Evolutionary conservation across 2,113 vertebrate genomes (phyloP), one percentile per base, ranked within the genome.

Genomic region (Tragelaphus buxtoni): DNA sequence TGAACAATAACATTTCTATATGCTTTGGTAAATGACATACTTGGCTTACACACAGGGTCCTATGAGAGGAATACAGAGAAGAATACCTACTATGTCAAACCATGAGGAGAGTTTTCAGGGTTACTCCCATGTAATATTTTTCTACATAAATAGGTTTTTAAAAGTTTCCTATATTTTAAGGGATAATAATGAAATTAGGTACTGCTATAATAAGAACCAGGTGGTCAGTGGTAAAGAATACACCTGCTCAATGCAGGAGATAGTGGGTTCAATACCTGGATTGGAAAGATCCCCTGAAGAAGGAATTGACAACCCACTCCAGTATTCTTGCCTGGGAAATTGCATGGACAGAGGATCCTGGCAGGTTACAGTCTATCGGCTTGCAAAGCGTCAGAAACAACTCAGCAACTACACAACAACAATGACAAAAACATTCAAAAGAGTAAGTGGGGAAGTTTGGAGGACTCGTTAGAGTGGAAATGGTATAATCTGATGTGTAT

Each of bases 401-500:
- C n/a, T 35, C n/a, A 69, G n/a, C n/a, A 35, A 69, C 63, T 69
- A 69, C n/a, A 69, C n/a, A 22, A 69, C 30, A 32, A 51, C 63
- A 20, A 58, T 30, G 14, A 9, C 10, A 69, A 77, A 91, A 88
- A 17, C 20, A 69, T 47, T 72, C 17, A 49, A 20, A 56, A 11
- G 18, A 35, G 77, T 56, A 47, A 42, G 7, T n/a, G 11, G 13
- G 30, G 26, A 18, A 20, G 7, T 10, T 47, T 16, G 56, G 9
- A 69, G 18, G n/a, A 35, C 26, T 32, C 16, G 0, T 6, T 17
- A 22, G 3, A 32, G 3, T 17, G 16, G 0, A 10, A 8, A 69
- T 22, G 0, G 20, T 17, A 12, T 32, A 24, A 69, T 2, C 1
- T 30, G 13, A 10, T 22, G 6, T 18, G 11, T 9, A 2, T n/a